Base-by-base conservation (phyloP, 2,888 invertebrate species). In the Cephus spinipes region DNA sequence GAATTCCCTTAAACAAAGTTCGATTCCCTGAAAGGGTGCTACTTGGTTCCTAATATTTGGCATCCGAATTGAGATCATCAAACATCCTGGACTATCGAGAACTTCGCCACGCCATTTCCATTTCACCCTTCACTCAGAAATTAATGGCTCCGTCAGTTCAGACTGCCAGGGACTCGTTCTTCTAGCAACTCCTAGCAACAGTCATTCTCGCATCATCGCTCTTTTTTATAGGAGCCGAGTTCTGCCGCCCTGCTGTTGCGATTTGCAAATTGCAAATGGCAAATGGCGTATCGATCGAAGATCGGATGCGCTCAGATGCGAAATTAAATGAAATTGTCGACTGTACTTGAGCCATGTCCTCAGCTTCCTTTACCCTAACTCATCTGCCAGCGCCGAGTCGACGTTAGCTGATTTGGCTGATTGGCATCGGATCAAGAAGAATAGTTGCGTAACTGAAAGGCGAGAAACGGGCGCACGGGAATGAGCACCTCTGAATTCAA, bases 401-500 rank as follows among this genome's bases (percentile, higher is more conserved):
- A 6, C 40, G 15, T 40, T 4, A 15, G 40, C 40, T 15, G 40
- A 15, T 40, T 40, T 4, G 40, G 12, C 40, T n/a, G n/a, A 1
- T 4, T 15, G 40, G 40, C 40, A 40, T 40, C 15, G 40, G 4
- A 40, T 15, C 15, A 15, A 40, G 31, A 55, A 31, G 32, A 55
- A 55, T 55, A 15, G 40, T 40, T 40, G 40, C 15, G 15, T 15
- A 40, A 40, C 15, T 15, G 40, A 40, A 40, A 2, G 4, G 12
- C 15, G 4, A 36, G 36, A 12, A 36, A 36, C 36, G 4, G 12
- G 4, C 12, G 36, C 15, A 36, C 0, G 15, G 76, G 34, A 84
- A 81, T 79, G 85, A 82, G 81, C 81, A 79, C 76, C 81, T 80
- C 84, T 87, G 85, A 83, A 84, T 84, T 83, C 84, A 79, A 82